phyloP scores from a whole-genome alignment of 2,797 vertebrate species.

The Gymnopithys bicolor region DNA sequence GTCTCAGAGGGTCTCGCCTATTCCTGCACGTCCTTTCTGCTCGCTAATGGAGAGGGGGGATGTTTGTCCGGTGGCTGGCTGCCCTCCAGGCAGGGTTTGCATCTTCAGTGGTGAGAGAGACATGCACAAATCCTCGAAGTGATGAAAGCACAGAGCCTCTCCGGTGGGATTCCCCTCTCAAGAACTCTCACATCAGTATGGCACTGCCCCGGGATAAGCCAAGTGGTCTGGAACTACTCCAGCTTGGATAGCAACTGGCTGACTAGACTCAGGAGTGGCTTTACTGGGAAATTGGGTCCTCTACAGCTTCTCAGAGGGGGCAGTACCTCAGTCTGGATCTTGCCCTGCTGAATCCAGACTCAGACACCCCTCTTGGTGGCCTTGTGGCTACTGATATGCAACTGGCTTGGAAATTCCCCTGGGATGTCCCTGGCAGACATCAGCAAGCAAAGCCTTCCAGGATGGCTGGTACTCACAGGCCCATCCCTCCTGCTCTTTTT shows the following conservation, averaged over 20 bases:
- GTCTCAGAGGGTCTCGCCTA: not conserved
- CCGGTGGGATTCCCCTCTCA: not conserved
- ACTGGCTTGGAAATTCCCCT: not conserved
- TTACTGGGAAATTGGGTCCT: not conserved
- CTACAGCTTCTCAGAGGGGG: not conserved
- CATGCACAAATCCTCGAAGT: rapidly evolving
- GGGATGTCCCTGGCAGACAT: not conserved
- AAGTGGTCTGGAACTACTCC: not conserved
- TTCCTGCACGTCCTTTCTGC: not conserved
- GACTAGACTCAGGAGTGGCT: not conserved
- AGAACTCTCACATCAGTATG: not conserved
- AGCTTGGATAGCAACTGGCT: not conserved
- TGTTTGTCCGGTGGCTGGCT: not conserved
- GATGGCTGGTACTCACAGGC: not conserved
- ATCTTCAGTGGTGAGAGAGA: rapidly evolving
- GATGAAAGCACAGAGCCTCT: not conserved
- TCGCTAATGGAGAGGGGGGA: not conserved
- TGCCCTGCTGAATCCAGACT: not conserved
- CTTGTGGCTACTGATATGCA: not conserved
- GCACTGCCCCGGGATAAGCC: not conserved
- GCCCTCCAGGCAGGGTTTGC: not conserved
- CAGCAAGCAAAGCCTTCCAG: not conserved
- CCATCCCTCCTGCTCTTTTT: not conserved
- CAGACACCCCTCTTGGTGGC: not conserved
- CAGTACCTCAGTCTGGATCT: not conserved